A percentile compares a stretch with the other conserved stretches of the same genome.
Evolutionary conservation across 1,140 invertebrate genomes (phyloP).

Genomic region (Drosophila nannoptera): DNA sequence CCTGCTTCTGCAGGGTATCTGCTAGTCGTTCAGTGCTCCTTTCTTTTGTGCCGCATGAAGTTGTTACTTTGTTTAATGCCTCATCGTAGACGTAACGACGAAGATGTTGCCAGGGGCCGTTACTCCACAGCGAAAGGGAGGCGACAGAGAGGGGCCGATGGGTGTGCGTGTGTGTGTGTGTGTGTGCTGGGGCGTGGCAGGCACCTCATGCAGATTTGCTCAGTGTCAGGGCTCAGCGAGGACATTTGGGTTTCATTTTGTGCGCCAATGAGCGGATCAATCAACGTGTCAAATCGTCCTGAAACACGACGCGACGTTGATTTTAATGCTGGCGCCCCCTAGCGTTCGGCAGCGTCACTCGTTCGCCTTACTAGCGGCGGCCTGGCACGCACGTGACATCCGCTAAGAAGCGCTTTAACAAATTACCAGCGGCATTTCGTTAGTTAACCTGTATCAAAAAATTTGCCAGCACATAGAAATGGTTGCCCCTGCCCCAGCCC

Average conservation of each 20-base stretch:
- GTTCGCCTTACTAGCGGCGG: conserved; percentile 20
- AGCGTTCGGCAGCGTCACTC: conserved; percentile 8
- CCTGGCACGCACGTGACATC: conserved; percentile 62
- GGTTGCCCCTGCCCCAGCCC: not conserved
- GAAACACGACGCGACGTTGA: conserved; percentile 52
- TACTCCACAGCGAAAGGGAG: not conserved
- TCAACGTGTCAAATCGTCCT: conserved; percentile 73
- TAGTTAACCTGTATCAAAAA: conserved; percentile 66
- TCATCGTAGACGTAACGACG: conserved; percentile 37
- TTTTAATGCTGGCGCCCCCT: conserved; percentile 43
- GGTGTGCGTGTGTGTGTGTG: not conserved
- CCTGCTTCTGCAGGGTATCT: not conserved
- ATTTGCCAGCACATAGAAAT: conserved; percentile 42
- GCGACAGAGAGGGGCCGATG: not conserved
- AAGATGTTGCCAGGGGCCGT: conserved; percentile 16
- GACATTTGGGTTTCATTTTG: conserved; percentile 62
- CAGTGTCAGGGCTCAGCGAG: conserved; percentile 29
- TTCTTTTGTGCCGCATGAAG: conserved; percentile 39
- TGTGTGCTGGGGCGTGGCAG: not conserved
- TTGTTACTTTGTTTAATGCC: conserved; percentile 70
- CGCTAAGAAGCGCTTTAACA: conserved; percentile 67
- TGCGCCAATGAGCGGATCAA: conserved; percentile 72
- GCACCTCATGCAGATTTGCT: conserved; percentile 48
- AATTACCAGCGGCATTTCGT: conserved; percentile 67
- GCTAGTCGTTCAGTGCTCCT: not conserved